Conservation (phyloP, 1,140 invertebrate species). For the Rhagoletis pomonella region DNA sequence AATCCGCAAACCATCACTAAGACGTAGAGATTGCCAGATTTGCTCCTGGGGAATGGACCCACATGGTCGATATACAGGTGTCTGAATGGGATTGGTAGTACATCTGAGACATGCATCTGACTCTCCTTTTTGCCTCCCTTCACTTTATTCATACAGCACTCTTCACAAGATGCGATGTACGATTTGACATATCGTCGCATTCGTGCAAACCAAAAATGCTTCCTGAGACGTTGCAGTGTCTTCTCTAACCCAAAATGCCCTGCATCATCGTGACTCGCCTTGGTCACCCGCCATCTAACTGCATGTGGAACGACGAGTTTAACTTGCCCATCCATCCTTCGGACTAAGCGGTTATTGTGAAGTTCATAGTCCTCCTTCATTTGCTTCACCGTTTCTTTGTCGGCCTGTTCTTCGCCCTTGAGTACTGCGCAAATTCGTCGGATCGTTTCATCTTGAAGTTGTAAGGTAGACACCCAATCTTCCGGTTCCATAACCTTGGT, state of each 20-base stretch:
- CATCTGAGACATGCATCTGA: conserved; percentile 1
- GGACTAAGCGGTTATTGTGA: not conserved
- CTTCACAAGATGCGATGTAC: conserved; percentile 64
- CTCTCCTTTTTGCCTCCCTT: conserved; percentile 36
- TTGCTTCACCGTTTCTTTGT: not conserved
- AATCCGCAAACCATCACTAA: conserved; percentile 61
- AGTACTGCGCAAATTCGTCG: conserved; percentile 6
- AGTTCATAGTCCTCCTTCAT: conserved; percentile 9
- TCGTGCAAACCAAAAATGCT: conserved; percentile 63
- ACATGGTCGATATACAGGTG: conserved; percentile 60
- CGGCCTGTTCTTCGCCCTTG: too few species aligned
- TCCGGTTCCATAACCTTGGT: not conserved
- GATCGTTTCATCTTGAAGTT: conserved; percentile 26
- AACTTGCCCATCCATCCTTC: not conserved
- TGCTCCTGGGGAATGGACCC: conserved; percentile 61
- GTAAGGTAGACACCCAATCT: conserved; percentile 51
- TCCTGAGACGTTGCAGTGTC: conserved; percentile 56
- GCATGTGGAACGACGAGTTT: conserved; percentile 49
- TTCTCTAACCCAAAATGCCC: conserved; percentile 50
- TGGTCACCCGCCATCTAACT: conserved; percentile 42
- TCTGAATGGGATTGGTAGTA: conserved; percentile 56
- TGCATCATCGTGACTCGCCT: conserved; percentile 46
- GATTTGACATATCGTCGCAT: conserved; percentile 55
- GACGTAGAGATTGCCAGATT: conserved; percentile 59
- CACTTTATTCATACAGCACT: conserved; percentile 45